phyloP scores from a whole-genome alignment of 1,140 invertebrate species.

The Geopemphigus sp. region DNA sequence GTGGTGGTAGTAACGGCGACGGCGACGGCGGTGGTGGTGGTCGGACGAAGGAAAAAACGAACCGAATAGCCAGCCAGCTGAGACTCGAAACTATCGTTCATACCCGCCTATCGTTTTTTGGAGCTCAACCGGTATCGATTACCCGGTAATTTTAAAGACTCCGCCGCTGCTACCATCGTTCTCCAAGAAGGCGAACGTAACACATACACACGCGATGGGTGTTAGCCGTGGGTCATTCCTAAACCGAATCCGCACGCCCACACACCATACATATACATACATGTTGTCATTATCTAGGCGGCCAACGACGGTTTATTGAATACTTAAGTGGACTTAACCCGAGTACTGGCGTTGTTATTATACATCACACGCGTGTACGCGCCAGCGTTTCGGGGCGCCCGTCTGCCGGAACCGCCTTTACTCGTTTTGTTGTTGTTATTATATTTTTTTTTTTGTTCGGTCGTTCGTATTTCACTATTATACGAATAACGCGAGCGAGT shows the following conservation, averaged over 20 bases:
- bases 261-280: background rate
- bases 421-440: slow-evolving; percentile 11
- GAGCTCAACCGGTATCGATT: slow-evolving; percentile 31
- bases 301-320: slow-evolving; percentile 40
- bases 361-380: background rate
- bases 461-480: too few relatives aligned
- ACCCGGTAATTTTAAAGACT: slow-evolving; percentile 41
- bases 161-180: background rate
- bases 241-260: slow-evolving; percentile 26
- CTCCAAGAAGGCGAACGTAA: background rate
- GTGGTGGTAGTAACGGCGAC: too few relatives aligned
- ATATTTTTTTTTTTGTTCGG: background rate
- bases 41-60: background rate
- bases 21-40: too few relatives aligned
- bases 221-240: slow-evolving; percentile 24
- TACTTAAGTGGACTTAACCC: slow-evolving; percentile 37
- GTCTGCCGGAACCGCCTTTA: slow-evolving; percentile 9
- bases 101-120: slow-evolving; percentile 38
- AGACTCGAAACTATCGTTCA: background rate
- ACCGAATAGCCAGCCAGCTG: background rate
- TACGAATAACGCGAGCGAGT: too few relatives aligned
- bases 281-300: slow-evolving; percentile 32
- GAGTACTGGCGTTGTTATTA: slow-evolving; percentile 1
- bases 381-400: slow-evolving; percentile 3
- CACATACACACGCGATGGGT: background rate